These are phyloP conservation scores for Apistogramma diplotaenia DNA, from an alignment of 2,113 vertebrate species.

Conservation along the genomic window DNA sequence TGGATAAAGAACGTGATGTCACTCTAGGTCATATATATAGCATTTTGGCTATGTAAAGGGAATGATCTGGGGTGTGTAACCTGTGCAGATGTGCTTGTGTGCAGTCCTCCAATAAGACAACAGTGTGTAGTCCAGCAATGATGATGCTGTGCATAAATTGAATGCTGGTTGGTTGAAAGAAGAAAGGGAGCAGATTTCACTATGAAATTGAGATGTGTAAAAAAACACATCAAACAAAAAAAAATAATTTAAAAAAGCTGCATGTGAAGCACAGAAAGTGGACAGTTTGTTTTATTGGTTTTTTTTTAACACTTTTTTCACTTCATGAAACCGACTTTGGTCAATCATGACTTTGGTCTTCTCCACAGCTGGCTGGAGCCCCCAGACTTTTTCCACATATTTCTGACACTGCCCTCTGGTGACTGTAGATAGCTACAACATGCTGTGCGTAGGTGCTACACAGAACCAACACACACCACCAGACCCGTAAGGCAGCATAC, in stretches of 20 bases:
- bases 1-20: no score
- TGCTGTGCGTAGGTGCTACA: not conserved
- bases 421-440: not conserved
- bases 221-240: not conserved
- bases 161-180: not conserved
- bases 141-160: not conserved
- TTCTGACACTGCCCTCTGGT: not conserved
- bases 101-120: not conserved
- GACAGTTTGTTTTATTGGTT: not conserved
- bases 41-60: not conserved
- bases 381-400: not conserved
- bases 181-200: not conserved
- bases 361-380: not conserved
- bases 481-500: not conserved
- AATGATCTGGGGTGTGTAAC: not conserved
- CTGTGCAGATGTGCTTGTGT: not conserved
- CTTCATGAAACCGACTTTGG: not conserved
- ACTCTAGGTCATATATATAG: no score
- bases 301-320: not conserved
- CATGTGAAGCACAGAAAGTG: not conserved
- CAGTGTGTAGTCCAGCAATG: not conserved
- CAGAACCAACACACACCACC: not conserved
- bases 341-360: not conserved
- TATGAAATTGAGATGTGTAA: not conserved
- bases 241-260: not conserved